Conservation (phyloP, 2,113 vertebrate genomes). For the Balaeniceps rex region DNA sequence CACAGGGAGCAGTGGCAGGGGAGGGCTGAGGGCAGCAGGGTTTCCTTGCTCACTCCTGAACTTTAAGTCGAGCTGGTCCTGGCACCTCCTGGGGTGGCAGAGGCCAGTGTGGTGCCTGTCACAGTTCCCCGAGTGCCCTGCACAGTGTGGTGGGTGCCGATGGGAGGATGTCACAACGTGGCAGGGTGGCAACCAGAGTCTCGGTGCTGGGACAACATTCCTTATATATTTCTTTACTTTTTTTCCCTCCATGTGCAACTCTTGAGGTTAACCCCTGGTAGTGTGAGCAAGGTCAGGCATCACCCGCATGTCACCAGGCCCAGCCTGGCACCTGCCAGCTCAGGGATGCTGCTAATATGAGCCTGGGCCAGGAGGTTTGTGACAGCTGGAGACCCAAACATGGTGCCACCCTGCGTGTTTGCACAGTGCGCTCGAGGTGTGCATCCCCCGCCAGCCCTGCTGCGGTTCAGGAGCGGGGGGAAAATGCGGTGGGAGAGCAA, state of each 20-base stretch:
- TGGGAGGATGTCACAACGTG: accelerated
- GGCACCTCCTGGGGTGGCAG: background rate
- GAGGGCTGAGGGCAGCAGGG: background rate
- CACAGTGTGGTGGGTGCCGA: accelerated
- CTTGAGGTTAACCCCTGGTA: background rate
- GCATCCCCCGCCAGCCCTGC: background rate
- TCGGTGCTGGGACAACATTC: background rate
- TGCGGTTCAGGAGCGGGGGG: background rate
- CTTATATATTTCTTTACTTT: background rate
- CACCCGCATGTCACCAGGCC: accelerated
- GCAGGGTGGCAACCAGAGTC: background rate
- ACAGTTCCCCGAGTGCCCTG: accelerated
- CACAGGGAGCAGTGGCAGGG: background rate
- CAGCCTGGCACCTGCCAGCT: background rate
- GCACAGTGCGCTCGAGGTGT: accelerated
- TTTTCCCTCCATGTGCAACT: background rate
- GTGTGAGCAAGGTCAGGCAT: background rate
- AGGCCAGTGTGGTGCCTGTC: background rate
- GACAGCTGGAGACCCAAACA: background rate
- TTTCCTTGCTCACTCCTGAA: background rate
- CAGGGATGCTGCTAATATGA: background rate
- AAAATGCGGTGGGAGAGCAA: background rate
- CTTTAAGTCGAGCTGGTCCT: background rate
- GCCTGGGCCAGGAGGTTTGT: background rate
- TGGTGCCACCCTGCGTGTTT: accelerated